Conservation (phyloP, 1,140 invertebrate species). For the Apis cerana region DNA sequence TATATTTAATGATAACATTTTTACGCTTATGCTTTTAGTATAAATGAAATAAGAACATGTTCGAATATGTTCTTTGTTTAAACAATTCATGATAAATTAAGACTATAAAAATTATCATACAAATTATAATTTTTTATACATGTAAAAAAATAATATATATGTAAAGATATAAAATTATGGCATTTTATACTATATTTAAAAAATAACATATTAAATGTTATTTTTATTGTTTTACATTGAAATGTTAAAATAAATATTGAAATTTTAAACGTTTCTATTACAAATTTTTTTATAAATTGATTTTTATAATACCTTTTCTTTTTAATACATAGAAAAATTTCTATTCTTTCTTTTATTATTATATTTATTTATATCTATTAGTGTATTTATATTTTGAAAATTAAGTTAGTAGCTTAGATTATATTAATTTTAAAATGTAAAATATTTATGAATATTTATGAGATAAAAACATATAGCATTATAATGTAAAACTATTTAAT, state of each 20-base stretch:
- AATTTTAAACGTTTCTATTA: neutral
- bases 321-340: neutral
- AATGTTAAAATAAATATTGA: neutral
- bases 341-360: neutral
- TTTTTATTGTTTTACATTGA: neutral
- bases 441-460: neutral
- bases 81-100: neutral
- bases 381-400: neutral
- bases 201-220: conserved; percentile 1
- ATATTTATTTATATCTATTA: neutral
- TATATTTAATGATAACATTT: conserved; percentile 34
- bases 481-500: neutral
- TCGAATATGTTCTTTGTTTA: neutral
- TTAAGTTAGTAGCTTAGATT: neutral
- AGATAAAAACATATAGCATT: neutral
- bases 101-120: neutral
- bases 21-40: neutral
- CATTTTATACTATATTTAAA: conserved; percentile 13
- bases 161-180: conserved; percentile 3
- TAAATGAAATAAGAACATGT: neutral
- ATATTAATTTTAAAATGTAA: neutral
- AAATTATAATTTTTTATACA: conserved; percentile 1
- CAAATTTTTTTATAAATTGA: neutral
- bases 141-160: no score
- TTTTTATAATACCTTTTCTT: no score